Evolutionary conservation across 2,797 vertebrate species (phyloP), one percentile per base, ranked within the genome.

Genomic region (Macropus fuliginosus): DNA sequence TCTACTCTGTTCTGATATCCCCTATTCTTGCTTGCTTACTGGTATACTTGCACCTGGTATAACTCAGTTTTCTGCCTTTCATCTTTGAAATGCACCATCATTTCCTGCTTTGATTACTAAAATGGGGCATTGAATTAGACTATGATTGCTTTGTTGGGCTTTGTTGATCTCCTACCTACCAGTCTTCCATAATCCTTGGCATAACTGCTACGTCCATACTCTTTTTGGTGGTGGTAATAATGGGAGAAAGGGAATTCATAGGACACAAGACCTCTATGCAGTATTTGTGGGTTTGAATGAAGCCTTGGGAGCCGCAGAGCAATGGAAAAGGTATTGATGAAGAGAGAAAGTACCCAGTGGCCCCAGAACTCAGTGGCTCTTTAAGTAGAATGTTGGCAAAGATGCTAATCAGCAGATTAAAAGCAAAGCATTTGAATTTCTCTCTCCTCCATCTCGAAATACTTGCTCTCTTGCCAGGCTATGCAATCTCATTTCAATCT

Each of bases 401-500:
- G 14, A 46, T 1, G 10, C 0, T 56, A 9, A 62, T 93, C 81
- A 62, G 0, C 9, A 28, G 12, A 94, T 94, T 96, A 28, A 93
- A 93, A 95, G 14, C 4, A 24, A 94, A 55, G 13, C 4, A 94
- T 95, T 95, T 96, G 27, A 94, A 1, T 55, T 29, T 40, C 59
- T 52, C 0, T 66, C 92, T 96, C 1, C 9, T 98, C 93, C 95
- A 59, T 97, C 95, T 96, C 98, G 94, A 96, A 97, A 97, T 57
- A 96, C 90, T 91, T 81, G 91, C 90, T 98, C 46, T 94, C 92
- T 57, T 97, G 91, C 91, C 96, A 90, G 21, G 90, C 59, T 52
- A 93, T 46, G 59, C 93, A 97, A 96, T 97, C 56, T 97, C 94
- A 98, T 98, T 97, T 97, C 95, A 92, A 89, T 95, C 94, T 54